Percentiles rank a stretch among this genome's conserved stretches.
phyloP scores from a whole-genome alignment of 2,113 vertebrate genomes.

The Tragelaphus buxtoni region DNA sequence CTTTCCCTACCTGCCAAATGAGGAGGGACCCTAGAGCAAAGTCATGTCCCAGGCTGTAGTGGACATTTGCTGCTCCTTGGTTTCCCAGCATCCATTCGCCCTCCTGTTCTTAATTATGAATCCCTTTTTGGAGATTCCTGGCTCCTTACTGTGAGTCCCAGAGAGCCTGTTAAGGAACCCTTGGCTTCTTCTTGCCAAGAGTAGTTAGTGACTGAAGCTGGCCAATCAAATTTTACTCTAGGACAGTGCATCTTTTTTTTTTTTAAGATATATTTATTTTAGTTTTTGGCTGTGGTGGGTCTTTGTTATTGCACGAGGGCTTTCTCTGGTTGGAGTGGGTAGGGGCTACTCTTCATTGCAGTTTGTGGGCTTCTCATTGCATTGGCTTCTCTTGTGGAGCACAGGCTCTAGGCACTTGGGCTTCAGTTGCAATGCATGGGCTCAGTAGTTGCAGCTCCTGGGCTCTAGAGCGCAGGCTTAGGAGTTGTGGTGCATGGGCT shows the following conservation, averaged over 20 bases:
- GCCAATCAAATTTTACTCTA: slow-evolving; percentile 4
- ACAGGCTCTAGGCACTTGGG: not conserved
- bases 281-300: not conserved
- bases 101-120: not conserved
- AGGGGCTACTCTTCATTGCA: not conserved
- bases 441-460: not conserved
- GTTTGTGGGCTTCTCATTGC: not conserved
- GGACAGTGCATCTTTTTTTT: not conserved
- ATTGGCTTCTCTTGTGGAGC: not conserved
- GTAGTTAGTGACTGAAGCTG: not conserved
- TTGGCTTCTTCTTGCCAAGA: not conserved
- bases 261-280: not conserved
- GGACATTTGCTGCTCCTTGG: not conserved
- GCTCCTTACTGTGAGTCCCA: not conserved
- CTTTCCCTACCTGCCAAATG: not conserved
- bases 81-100: not conserved
- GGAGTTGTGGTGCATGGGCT: not conserved
- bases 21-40: not conserved
- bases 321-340: not conserved
- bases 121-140: not conserved
- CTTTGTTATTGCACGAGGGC: not conserved
- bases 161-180: not conserved
- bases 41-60: not conserved
- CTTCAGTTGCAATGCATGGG: not conserved
- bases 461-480: not conserved